A percentile compares a stretch with the other conserved stretches of the same genome.
phyloP scores from a whole-genome alignment of 35 echinoderm and acorn worm species.

The Patiria miniata region DNA sequence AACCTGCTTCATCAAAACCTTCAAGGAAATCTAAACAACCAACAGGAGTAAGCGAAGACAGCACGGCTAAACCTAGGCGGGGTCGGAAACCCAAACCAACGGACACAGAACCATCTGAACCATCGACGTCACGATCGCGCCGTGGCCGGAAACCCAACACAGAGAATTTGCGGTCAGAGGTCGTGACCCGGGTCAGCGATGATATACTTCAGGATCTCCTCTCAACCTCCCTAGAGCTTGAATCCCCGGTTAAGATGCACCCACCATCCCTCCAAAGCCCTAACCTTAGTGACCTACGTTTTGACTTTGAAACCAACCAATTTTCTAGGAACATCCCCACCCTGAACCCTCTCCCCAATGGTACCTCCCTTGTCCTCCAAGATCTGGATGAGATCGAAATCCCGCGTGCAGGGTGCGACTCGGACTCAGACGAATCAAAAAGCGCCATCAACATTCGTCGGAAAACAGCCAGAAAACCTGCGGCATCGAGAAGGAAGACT shows the following conservation, averaged over 20 bases:
- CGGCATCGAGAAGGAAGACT: neutral
- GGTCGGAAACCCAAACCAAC: neutral
- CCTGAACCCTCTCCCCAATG: neutral
- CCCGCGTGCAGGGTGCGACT: constrained; percentile 60
- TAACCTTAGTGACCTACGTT: neutral
- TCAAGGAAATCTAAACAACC: constrained; percentile 1
- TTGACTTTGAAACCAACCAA: neutral
- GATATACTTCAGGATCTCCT: constrained; percentile 11
- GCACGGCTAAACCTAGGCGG: neutral
- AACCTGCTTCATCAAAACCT: neutral
- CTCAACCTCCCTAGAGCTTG: neutral
- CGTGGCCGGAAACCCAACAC: constrained; percentile 27
- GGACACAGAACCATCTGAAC: constrained; percentile 14
- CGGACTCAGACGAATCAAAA: constrained; percentile 33
- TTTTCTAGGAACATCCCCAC: neutral
- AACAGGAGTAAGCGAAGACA: neutral
- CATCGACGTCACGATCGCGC: neutral
- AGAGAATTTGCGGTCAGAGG: constrained; percentile 28
- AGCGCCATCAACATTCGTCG: neutral
- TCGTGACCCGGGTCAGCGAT: constrained; percentile 11
- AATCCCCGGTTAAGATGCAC: neutral
- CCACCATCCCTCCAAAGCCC: neutral
- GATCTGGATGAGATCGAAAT: constrained; percentile 90
- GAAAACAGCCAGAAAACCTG: constrained; percentile 29
- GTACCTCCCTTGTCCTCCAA: neutral